Percentiles rank a stretch among this genome's conserved stretches.
Evolutionary conservation across 2,797 vertebrate genomes (phyloP).

Genomic region (Pseudomugil gertrudae): DNA sequence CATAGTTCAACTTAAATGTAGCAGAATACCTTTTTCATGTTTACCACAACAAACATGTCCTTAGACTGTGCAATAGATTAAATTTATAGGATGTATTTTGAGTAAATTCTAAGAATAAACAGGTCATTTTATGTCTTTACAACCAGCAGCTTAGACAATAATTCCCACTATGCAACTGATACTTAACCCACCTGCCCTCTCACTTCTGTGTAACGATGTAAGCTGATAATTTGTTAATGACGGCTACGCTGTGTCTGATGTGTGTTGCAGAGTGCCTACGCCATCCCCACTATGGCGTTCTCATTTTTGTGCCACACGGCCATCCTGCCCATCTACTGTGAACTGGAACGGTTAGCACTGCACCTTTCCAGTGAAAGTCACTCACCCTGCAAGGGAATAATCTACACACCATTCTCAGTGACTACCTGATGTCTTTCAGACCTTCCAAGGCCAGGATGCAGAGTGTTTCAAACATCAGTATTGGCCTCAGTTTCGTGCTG

Average conservation of each 20-base stretch:
- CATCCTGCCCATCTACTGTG: conserved; percentile 94
- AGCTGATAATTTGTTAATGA: conserved; percentile 58
- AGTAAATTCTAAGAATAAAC: not conserved
- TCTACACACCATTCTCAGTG: not conserved
- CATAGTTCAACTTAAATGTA: conserved; percentile 17
- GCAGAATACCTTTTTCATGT: conserved; percentile 6
- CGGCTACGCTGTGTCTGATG: conserved; percentile 24
- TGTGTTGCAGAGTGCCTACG: conserved; percentile 90
- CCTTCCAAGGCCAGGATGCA: conserved; percentile 93
- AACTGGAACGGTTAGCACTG: conserved; percentile 86
- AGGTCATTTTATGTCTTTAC: conserved; percentile 10
- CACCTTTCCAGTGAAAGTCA: not conserved
- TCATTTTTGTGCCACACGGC: conserved; percentile 98
- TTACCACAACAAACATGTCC: not conserved
- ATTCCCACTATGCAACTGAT: conserved; percentile 5
- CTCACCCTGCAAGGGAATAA: not conserved
- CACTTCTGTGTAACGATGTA: conserved; percentile 27
- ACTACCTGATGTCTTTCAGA: conserved; percentile 72
- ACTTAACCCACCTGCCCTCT: conserved; percentile 26
- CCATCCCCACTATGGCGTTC: conserved; percentile 95
- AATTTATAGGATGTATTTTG: not conserved
- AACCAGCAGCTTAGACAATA: conserved; percentile 21
- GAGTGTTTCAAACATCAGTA: conserved; percentile 86
- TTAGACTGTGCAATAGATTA: not conserved
- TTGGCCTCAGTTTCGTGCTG: conserved; percentile 89